phyloP scores from a whole-genome alignment of 2,888 invertebrate genomes.

The Mechanitis mazaeus region DNA sequence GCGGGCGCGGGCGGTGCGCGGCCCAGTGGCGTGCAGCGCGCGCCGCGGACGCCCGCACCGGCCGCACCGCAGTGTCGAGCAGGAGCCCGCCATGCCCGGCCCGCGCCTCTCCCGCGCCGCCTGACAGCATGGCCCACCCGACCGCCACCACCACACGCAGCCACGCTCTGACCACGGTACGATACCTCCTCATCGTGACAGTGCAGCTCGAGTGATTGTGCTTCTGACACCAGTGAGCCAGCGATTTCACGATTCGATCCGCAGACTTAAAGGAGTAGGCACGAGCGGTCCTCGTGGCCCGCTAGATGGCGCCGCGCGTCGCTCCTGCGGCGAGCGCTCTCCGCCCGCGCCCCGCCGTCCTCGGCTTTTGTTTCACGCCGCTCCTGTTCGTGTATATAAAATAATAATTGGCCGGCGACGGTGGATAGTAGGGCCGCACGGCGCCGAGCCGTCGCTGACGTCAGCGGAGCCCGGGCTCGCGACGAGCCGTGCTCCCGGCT shows the following conservation, averaged over 20 bases:
- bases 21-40: slow-evolving; percentile 74
- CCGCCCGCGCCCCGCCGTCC: slow-evolving; percentile 68
- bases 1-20: slow-evolving; percentile 61
- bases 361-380: slow-evolving; percentile 69
- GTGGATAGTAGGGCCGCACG: slow-evolving; percentile 63
- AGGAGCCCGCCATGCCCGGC: slow-evolving; percentile 75
- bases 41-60: slow-evolving; percentile 76
- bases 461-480: slow-evolving; percentile 69
- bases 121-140: slow-evolving; percentile 75
- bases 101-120: slow-evolving; percentile 74
- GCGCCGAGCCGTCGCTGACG: slow-evolving; percentile 73
- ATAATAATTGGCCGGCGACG: slow-evolving; percentile 69
- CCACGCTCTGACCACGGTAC: slow-evolving; percentile 77
- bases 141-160: slow-evolving; percentile 76
- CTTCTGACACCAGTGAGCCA: slow-evolving; percentile 54
- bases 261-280: slow-evolving; percentile 68
- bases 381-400: slow-evolving; percentile 64
- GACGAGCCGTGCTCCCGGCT: slow-evolving; percentile 59
- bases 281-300: slow-evolving; percentile 67
- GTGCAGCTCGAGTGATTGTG: slow-evolving; percentile 60
- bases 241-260: slow-evolving; percentile 69
- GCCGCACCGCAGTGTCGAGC: slow-evolving; percentile 75
- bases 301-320: slow-evolving; percentile 72
- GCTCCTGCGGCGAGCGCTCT: slow-evolving; percentile 74
- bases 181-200: slow-evolving; percentile 32